Conservation (phyloP, 1,140 invertebrate species). For the Papilio dardanus region DNA sequence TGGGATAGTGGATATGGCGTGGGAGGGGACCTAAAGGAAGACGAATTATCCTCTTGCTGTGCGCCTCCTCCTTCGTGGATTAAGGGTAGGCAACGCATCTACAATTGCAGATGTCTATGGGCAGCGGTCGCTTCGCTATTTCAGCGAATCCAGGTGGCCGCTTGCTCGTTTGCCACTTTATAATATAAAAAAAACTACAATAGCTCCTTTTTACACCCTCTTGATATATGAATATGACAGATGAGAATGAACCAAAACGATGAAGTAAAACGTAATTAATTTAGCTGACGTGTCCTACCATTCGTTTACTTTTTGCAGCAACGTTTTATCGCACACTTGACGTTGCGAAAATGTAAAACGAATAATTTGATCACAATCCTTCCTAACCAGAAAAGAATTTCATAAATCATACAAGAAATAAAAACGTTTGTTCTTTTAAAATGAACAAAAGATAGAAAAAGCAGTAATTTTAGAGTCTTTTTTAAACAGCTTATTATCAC, state of each 20-base stretch:
- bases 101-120: too few species aligned
- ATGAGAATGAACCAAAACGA: background rate
- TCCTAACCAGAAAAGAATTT: background rate
- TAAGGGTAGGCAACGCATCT: too few species aligned
- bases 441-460: background rate
- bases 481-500: too few species aligned
- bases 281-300: background rate
- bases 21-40: too few species aligned
- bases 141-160: too few species aligned
- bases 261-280: background rate
- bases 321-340: background rate
- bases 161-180: too few species aligned
- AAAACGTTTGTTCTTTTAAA: background rate
- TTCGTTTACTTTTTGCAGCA: background rate
- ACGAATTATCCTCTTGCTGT: too few species aligned
- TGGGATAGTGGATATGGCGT: too few species aligned
- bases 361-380: background rate
- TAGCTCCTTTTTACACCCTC: too few species aligned
- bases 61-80: too few species aligned
- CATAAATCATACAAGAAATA: background rate
- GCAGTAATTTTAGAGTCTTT: background rate
- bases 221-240: background rate
- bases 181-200: too few species aligned
- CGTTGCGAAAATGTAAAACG: slow-evolving; percentile 3
- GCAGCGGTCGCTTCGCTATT: too few species aligned